Conservation (phyloP, 2,113 vertebrate species). For the Spheniscus mendiculus region DNA sequence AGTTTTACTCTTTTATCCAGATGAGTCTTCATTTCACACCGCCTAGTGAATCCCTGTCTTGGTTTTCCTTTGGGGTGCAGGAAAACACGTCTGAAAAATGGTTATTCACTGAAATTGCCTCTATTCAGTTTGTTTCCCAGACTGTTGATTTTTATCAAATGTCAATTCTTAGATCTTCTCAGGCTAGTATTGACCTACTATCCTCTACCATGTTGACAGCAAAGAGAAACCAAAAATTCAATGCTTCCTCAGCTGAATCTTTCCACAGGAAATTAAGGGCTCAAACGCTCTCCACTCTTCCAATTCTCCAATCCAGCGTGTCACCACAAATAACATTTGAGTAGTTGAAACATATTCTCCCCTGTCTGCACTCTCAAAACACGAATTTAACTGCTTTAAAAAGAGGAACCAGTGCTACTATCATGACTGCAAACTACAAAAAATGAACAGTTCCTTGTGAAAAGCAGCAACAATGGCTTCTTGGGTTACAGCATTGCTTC, state of each 20-base stretch:
- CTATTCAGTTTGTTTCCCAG: background rate
- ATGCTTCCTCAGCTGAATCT: background rate
- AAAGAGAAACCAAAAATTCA: constrained; percentile 7
- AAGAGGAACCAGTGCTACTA: background rate
- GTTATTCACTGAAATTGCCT: background rate
- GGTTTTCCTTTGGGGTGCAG: background rate
- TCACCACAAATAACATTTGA: background rate
- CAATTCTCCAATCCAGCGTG: background rate
- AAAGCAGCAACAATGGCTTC: background rate
- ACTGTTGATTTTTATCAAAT: background rate
- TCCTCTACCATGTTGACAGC: background rate
- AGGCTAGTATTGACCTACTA: background rate
- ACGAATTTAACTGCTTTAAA: background rate
- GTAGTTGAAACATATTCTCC: background rate
- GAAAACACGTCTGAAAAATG: background rate
- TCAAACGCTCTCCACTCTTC: background rate
- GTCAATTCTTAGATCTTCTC: background rate
- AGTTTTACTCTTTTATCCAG: background rate
- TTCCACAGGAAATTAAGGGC: constrained; percentile 48
- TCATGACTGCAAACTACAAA: background rate
- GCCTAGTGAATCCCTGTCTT: background rate
- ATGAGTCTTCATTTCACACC: background rate
- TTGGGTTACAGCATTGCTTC: background rate
- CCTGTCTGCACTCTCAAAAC: background rate
- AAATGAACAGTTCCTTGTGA: background rate